These are phyloP conservation scores for Mus pahari DNA, from an alignment of 2,113 vertebrate species.

Conservation along the genomic window DNA sequence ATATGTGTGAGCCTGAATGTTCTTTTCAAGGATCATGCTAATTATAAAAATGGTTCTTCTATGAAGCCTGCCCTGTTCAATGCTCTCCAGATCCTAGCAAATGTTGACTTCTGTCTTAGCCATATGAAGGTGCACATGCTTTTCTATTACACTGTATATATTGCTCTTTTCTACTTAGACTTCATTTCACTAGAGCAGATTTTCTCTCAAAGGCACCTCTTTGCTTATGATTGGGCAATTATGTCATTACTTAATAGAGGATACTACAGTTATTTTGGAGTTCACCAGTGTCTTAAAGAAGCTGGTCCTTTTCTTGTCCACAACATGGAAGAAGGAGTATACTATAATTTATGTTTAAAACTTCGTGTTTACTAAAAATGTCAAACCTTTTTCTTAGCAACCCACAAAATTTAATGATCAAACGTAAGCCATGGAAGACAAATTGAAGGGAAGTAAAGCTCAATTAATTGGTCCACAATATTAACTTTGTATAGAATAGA, in stretches of 20 bases:
- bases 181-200: not conserved
- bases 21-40: not conserved
- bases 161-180: not conserved
- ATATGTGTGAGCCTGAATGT: not conserved
- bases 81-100: not conserved
- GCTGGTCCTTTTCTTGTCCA: not conserved
- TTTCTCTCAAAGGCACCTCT: not conserved
- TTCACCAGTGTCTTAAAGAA: not conserved
- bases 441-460: conserved; percentile 38
- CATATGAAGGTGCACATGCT: accelerated
- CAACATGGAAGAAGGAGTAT: not conserved
- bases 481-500: not conserved
- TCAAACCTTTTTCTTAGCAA: not conserved
- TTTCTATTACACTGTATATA: not conserved
- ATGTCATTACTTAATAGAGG: not conserved
- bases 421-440: not conserved
- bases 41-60: not conserved
- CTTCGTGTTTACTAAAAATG: not conserved
- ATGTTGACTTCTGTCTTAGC: not conserved
- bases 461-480: not conserved
- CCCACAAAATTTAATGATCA: not conserved
- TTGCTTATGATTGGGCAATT: not conserved
- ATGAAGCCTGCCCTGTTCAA: not conserved
- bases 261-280: not conserved
- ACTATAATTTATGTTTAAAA: not conserved